A percentile compares a stretch with the other conserved stretches of the same genome.
These are phyloP conservation scores for Rafetus swinhoei DNA, from an alignment of 2,113 vertebrate genomes.

Conservation along the genomic window DNA sequence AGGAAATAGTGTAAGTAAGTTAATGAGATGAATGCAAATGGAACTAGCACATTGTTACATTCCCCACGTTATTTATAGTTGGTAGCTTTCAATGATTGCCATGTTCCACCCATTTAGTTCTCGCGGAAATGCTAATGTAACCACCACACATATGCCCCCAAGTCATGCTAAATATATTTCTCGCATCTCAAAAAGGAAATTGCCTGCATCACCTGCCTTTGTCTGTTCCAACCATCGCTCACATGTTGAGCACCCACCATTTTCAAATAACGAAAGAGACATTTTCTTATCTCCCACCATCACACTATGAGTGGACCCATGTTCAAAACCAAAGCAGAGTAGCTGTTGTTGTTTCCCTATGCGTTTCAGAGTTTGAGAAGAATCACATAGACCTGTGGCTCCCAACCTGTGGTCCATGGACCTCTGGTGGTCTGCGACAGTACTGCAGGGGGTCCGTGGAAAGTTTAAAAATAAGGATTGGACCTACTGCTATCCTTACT, in stretches of 20 bases:
- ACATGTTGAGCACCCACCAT: neutral
- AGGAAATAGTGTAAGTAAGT: neutral
- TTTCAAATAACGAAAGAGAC: neutral
- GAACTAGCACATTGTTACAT: neutral
- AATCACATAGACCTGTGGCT: rapidly evolving
- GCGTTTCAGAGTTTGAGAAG: neutral
- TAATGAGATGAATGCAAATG: neutral
- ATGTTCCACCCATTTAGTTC: neutral
- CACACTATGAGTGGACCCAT: rapidly evolving
- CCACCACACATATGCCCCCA: neutral
- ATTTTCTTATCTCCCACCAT: neutral
- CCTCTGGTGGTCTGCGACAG: too few relatives aligned
- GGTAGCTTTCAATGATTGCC: neutral
- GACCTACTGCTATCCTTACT: too few relatives aligned
- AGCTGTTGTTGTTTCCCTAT: neutral
- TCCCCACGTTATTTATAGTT: neutral
- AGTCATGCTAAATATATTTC: neutral
- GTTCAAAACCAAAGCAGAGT: neutral
- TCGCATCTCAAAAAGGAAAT: neutral
- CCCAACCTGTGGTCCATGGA: too few relatives aligned
- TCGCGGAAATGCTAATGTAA: neutral
- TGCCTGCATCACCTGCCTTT: neutral
- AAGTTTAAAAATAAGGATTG: too few relatives aligned
- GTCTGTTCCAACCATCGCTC: neutral
- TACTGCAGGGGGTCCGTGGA: too few relatives aligned